Percentiles rank a stretch among this genome's conserved stretches.
Conservation (phyloP, 2,888 invertebrate genomes). For the Mythimna ferrago region DNA sequence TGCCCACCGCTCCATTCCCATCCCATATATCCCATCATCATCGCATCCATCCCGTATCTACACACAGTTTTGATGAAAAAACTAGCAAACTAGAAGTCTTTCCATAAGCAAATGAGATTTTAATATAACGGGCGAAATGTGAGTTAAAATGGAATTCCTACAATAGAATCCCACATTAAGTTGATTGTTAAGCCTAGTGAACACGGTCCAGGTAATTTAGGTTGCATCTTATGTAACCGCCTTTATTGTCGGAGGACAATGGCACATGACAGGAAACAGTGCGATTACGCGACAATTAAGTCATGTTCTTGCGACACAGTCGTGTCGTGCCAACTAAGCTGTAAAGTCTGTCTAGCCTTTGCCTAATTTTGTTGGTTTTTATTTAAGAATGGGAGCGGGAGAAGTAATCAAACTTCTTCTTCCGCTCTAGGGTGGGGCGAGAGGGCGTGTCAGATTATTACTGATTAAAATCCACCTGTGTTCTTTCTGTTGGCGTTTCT, state of each 20-base stretch:
- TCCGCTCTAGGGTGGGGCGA: no score
- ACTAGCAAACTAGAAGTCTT: not conserved
- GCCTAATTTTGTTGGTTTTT: not conserved
- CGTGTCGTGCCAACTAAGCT: conserved; percentile 15
- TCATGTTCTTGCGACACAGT: conserved; percentile 38
- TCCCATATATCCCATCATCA: not conserved
- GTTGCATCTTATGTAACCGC: conserved; percentile 75
- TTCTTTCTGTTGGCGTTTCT: no score
- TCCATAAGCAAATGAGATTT: no score
- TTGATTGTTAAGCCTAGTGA: conserved; percentile 45
- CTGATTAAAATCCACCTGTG: no score
- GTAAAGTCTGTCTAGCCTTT: not conserved
- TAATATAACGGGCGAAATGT: not conserved
- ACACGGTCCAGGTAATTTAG: conserved; percentile 69
- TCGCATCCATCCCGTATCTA: no score
- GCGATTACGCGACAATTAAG: conserved; percentile 72
- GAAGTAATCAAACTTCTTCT: no score
- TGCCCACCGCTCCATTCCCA: no score
- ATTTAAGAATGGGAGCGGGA: no score
- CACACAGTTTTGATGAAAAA: no score
- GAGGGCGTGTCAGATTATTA: no score
- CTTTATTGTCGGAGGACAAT: conserved; percentile 77
- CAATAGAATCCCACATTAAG: conserved; percentile 24
- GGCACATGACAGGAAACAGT: conserved; percentile 73
- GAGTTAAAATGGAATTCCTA: conserved; percentile 18